A percentile compares a stretch with the other conserved stretches of the same genome.
These are phyloP conservation scores for Megaustenia siamemsis DNA, from an alignment of 2,888 invertebrate genomes.

Conservation along the genomic window DNA sequence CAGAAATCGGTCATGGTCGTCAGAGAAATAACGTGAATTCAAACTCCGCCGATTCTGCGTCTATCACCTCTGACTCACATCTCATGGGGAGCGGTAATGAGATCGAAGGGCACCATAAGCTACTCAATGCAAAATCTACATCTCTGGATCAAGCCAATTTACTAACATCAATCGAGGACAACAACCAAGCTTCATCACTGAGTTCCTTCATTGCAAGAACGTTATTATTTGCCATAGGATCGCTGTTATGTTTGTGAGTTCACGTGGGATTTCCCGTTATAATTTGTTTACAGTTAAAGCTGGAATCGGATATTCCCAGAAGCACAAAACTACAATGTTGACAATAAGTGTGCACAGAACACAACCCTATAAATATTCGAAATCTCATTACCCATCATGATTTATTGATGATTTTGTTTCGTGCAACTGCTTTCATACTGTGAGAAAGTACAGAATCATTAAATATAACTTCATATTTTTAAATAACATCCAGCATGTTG, in stretches of 20 bases:
- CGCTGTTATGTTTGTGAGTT: background rate
- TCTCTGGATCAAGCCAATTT: background rate
- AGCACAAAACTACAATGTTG: background rate
- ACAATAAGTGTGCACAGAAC: background rate
- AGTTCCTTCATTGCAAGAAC: background rate
- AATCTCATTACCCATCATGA: too few relatives aligned
- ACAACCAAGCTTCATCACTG: background rate
- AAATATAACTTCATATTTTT: too few relatives aligned
- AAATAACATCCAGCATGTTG: too few relatives aligned
- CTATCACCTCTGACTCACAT: conserved; percentile 32
- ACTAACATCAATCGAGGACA: background rate
- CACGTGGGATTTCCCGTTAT: background rate
- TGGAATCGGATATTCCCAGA: background rate
- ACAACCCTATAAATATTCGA: too few relatives aligned
- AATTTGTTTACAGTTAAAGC: background rate
- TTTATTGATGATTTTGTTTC: too few relatives aligned
- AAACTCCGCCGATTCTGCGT: conserved; percentile 3
- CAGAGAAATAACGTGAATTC: background rate
- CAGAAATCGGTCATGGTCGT: conserved; percentile 26
- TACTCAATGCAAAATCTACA: conserved; percentile 30
- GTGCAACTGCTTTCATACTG: background rate
- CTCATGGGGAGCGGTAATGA: background rate
- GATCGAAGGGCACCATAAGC: background rate
- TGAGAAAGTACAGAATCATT: background rate
- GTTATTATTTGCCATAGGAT: background rate